phyloP scores from a whole-genome alignment of 92 coral and sea anemone species.

The Siderastrea radians region DNA sequence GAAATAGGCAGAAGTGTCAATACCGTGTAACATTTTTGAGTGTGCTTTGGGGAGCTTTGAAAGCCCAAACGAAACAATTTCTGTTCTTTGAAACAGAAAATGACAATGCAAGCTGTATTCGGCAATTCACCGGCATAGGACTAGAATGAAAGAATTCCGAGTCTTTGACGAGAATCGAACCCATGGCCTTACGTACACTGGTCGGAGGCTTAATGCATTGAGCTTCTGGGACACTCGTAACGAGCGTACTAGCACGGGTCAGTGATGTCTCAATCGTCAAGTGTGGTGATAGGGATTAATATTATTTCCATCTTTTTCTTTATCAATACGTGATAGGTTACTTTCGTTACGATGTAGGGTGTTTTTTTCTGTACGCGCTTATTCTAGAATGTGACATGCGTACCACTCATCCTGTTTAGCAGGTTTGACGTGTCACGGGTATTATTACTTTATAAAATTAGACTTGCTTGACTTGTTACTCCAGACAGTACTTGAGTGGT shows the following conservation, averaged over 20 bases:
- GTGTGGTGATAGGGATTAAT: not conserved
- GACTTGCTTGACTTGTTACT: not conserved
- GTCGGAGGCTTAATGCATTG: too few relatives aligned
- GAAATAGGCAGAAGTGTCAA: too few relatives aligned
- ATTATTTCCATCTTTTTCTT: not conserved
- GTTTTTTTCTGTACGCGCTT: not conserved
- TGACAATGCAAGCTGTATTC: too few relatives aligned
- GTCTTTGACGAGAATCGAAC: too few relatives aligned
- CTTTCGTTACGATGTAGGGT: not conserved
- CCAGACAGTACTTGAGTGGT: not conserved
- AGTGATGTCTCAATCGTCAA: not conserved
- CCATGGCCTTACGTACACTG: too few relatives aligned
- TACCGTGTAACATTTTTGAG: too few relatives aligned
- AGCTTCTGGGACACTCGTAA: not conserved
- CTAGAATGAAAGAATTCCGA: too few relatives aligned
- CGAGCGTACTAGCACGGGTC: not conserved
- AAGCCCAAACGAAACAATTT: too few relatives aligned
- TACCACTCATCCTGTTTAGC: not conserved
- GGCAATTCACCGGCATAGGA: too few relatives aligned
- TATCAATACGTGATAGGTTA: not conserved
- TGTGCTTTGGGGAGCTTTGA: too few relatives aligned
- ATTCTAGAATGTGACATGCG: not conserved
- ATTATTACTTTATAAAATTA: not conserved
- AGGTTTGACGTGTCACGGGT: not conserved
- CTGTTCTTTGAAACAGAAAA: too few relatives aligned